These are phyloP conservation scores for Mesitornis unicolor DNA, from an alignment of 2,113 vertebrate genomes.

Conservation along the genomic window DNA sequence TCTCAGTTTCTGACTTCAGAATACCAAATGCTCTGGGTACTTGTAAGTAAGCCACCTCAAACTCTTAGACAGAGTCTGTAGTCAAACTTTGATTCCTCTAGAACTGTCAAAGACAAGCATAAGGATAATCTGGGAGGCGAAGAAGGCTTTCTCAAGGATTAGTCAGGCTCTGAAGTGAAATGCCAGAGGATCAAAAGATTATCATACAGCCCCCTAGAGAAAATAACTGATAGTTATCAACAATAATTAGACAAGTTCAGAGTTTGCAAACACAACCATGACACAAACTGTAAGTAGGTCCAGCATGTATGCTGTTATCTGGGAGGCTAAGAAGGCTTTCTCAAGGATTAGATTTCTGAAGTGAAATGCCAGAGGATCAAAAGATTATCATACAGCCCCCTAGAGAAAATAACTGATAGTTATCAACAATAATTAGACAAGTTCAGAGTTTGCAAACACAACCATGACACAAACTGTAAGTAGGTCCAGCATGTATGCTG, in stretches of 20 bases:
- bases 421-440: neutral
- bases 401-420: neutral
- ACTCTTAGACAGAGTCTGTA: neutral
- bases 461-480: neutral
- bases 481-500: neutral
- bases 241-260: neutral
- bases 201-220: neutral
- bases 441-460: neutral
- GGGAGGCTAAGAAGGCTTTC: neutral
- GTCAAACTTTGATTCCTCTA: neutral
- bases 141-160: neutral
- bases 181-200: neutral
- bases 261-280: neutral
- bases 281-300: neutral
- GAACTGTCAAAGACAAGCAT: neutral
- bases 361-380: neutral
- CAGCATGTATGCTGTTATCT: no score
- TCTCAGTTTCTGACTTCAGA: neutral
- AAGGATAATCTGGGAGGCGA: neutral
- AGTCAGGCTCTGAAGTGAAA: neutral
- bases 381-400: neutral
- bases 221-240: neutral
- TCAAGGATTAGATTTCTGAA: neutral
- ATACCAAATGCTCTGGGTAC: neutral
- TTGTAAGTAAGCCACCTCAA: neutral